Conservation (phyloP, 2,113 vertebrate species). For the Phalacrocorax aristotelis region DNA sequence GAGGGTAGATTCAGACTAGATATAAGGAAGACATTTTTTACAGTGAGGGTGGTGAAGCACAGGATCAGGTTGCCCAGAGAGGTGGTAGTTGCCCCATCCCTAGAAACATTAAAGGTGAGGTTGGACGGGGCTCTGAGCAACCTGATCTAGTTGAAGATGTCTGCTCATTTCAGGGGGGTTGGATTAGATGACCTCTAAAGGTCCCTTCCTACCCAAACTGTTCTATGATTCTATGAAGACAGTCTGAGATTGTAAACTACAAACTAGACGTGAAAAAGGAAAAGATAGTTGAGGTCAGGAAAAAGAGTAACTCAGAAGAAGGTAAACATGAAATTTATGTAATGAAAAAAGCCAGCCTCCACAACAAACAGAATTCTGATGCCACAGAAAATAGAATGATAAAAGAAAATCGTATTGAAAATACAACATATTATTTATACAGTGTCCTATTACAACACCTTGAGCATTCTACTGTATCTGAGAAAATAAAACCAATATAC, state of each 20-base stretch:
- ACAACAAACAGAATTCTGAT: not conserved
- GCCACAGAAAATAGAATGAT: not conserved
- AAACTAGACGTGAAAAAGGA: not conserved
- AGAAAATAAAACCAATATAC: not conserved
- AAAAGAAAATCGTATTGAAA: not conserved
- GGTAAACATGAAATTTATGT: not conserved
- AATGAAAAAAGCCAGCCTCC: not conserved
- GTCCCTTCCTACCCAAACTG: no score
- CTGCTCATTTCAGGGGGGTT: no score
- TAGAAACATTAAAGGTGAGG: not conserved
- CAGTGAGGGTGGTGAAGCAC: accelerated
- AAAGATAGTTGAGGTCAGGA: not conserved
- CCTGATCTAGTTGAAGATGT: not conserved
- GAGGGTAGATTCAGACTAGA: not conserved
- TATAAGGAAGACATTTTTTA: not conserved
- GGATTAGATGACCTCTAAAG: no score
- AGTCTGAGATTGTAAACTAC: not conserved
- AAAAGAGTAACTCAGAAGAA: not conserved
- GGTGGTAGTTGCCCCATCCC: not conserved
- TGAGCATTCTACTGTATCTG: not conserved
- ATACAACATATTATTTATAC: not conserved
- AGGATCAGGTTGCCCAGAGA: not conserved
- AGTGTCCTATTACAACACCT: not conserved
- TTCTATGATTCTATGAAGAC: no score
- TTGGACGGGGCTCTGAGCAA: not conserved